Conservation (phyloP, 1,140 invertebrate genomes). For the Pomacea maculata region DNA sequence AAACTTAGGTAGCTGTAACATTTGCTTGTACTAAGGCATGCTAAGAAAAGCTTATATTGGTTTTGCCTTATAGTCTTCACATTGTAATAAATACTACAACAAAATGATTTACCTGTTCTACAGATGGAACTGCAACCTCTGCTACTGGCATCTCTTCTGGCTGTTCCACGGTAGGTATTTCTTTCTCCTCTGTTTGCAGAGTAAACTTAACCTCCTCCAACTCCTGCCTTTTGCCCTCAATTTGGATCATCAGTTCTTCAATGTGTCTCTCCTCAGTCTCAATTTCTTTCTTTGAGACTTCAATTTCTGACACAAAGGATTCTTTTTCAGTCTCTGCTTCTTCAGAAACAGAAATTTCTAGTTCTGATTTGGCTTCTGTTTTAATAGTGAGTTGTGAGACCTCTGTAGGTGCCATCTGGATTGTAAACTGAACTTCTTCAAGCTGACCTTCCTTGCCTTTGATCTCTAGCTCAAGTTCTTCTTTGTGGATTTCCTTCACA, state of each 20-base stretch:
- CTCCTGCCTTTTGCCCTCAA: slow-evolving; percentile 37
- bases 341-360: slow-evolving; percentile 25
- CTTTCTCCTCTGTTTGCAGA: slow-evolving; percentile 27
- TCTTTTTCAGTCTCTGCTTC: slow-evolving; percentile 24
- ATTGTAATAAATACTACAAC: not conserved
- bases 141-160: slow-evolving; percentile 24
- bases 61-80: too few species aligned
- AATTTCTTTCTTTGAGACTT: slow-evolving; percentile 15
- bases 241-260: slow-evolving; percentile 46
- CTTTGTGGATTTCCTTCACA: slow-evolving; percentile 43
- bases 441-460: slow-evolving; percentile 39
- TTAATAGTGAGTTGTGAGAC: slow-evolving; percentile 22
- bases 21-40: too few species aligned
- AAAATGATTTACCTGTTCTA: slow-evolving; percentile 27
- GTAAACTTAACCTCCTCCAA: slow-evolving; percentile 30
- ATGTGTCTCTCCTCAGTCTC: slow-evolving; percentile 31
- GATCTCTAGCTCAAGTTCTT: slow-evolving; percentile 50
- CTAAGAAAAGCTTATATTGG: too few species aligned
- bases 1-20: not conserved
- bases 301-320: slow-evolving; percentile 31
- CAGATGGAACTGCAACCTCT: slow-evolving; percentile 19
- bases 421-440: slow-evolving; percentile 49
- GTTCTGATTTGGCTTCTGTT: slow-evolving; percentile 18
- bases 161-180: slow-evolving; percentile 19
- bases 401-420: slow-evolving; percentile 38